These are phyloP conservation scores for Odontocolon sp. DNA, from an alignment of 2,888 invertebrate species.

Conservation along the genomic window DNA sequence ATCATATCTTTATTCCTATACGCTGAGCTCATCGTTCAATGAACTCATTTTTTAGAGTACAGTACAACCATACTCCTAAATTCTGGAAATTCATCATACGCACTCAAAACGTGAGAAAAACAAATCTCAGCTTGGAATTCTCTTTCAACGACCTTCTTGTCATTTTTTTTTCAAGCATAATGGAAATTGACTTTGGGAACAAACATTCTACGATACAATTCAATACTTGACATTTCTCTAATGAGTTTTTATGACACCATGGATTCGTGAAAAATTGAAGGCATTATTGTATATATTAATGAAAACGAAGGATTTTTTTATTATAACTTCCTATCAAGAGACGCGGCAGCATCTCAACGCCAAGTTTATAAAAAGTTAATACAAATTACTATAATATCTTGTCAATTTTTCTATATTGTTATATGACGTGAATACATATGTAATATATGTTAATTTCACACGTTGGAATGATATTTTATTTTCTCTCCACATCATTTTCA, in stretches of 20 bases:
- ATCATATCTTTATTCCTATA: not conserved
- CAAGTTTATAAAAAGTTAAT: too few species aligned
- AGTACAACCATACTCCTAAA: not conserved
- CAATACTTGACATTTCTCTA: not conserved
- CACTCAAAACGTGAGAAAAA: slow-evolving; percentile 25
- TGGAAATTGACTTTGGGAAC: not conserved
- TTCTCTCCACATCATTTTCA: too few species aligned
- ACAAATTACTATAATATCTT: too few species aligned
- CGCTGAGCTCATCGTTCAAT: not conserved
- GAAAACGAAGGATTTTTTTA: too few species aligned
- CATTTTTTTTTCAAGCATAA: not conserved
- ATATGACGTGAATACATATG: too few species aligned
- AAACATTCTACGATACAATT: not conserved
- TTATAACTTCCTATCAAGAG: too few species aligned
- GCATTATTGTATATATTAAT: too few species aligned
- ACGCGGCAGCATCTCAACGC: too few species aligned
- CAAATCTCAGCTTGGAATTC: not conserved
- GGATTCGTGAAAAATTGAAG: not conserved
- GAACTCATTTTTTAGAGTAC: not conserved
- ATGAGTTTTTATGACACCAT: not conserved
- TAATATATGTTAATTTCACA: too few species aligned
- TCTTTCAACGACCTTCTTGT: not conserved
- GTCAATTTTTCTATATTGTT: too few species aligned
- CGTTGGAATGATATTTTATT: too few species aligned
- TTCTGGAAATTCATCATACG: slow-evolving; percentile 29